Percentiles rank a stretch among this genome's conserved stretches.
These are phyloP conservation scores for Corythornis madagascariensis DNA, from an alignment of 2,113 vertebrate species.

Conservation along the genomic window DNA sequence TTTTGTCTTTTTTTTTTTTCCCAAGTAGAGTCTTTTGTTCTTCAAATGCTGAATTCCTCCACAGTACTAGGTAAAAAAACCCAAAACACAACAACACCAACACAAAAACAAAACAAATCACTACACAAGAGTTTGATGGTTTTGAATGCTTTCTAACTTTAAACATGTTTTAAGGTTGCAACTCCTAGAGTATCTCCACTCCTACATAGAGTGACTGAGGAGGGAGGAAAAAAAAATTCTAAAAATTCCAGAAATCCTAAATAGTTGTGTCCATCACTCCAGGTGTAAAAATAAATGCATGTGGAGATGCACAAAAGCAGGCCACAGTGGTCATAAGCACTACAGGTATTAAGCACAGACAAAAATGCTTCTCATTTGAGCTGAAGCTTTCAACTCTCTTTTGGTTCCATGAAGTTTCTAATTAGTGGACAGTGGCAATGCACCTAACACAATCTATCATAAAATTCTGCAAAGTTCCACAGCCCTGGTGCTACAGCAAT, in stretches of 20 bases:
- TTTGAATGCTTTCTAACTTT: neutral
- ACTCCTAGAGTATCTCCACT: neutral
- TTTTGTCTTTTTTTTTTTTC: neutral
- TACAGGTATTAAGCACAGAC: neutral
- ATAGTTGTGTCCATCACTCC: neutral
- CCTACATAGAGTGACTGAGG: accelerated
- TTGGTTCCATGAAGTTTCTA: neutral
- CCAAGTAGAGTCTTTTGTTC: neutral
- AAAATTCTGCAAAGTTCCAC: neutral
- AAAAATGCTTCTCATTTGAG: neutral
- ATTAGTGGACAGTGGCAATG: neutral
- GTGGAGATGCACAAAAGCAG: accelerated
- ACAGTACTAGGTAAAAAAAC: neutral
- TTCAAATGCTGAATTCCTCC: neutral
- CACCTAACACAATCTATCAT: neutral
- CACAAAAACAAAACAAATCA: neutral
- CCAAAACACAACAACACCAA: too few species aligned
- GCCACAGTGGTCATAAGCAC: neutral
- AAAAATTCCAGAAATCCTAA: neutral
- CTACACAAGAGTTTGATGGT: neutral
- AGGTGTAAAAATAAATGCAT: neutral
- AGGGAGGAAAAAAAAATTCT: accelerated
- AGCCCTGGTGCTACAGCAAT: neutral
- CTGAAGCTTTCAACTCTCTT: neutral
- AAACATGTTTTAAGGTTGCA: neutral